phyloP scores from a whole-genome alignment of 1,140 invertebrate genomes.

The Diabrotica virgifera region DNA sequence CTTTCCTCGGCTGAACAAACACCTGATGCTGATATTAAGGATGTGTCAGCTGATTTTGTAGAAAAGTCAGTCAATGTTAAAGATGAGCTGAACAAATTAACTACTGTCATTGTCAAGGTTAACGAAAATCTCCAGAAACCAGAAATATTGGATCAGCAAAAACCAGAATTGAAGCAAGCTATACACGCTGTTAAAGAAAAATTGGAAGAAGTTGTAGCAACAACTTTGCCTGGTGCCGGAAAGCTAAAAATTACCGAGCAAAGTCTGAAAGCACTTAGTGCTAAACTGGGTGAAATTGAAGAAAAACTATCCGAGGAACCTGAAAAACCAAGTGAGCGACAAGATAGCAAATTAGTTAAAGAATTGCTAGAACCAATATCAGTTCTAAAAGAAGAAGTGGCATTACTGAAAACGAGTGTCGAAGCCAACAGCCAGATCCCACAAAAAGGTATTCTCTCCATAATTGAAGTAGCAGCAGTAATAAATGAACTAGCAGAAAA shows the following conservation, averaged over 20 bases:
- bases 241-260: neutral
- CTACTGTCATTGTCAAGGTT: conserved; percentile 16
- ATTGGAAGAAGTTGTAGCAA: conserved; percentile 3
- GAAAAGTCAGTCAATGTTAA: conserved; percentile 10
- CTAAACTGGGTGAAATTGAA: conserved; percentile 3
- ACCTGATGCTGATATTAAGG: neutral
- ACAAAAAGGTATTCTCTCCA: conserved; percentile 9
- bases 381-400: too few species aligned
- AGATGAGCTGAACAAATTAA: conserved; percentile 22
- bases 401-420: too few species aligned
- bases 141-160: conserved; percentile 16
- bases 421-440: neutral
- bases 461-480: too few species aligned
- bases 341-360: too few species aligned
- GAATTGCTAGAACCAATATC: too few species aligned
- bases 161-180: conserved; percentile 16
- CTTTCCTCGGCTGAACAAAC: too few species aligned
- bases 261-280: conserved; percentile 8
- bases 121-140: conserved; percentile 17
- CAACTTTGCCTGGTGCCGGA: neutral
- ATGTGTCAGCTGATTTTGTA: neutral
- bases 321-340: too few species aligned
- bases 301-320: neutral
- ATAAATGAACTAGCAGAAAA: too few species aligned
- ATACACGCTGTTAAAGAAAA: conserved; percentile 16